phyloP scores from a whole-genome alignment of 2,888 invertebrate genomes.

The Standfussiana lucernea region DNA sequence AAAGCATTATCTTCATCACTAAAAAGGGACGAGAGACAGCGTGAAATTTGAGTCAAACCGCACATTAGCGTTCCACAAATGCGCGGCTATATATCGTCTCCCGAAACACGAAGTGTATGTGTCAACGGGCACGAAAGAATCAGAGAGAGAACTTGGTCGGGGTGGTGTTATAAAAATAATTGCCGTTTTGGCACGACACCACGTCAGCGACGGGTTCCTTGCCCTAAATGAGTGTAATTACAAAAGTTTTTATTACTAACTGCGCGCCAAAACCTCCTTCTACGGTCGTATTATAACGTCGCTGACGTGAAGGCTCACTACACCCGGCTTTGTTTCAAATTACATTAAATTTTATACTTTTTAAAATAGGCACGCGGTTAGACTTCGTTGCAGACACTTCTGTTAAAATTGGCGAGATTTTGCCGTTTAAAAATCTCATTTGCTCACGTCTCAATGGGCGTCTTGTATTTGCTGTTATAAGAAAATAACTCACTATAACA shows the following conservation, averaged over 20 bases:
- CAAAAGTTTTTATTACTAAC: conserved; percentile 90
- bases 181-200: conserved; percentile 88
- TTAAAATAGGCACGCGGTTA: conserved; percentile 52
- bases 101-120: conserved; percentile 58
- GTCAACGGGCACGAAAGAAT: conserved; percentile 68
- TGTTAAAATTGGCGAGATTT: conserved; percentile 29
- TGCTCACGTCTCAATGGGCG: neutral
- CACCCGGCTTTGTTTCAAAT: conserved; percentile 72
- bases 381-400: conserved; percentile 23
- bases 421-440: conserved; percentile 4
- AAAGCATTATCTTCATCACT: conserved; percentile 2
- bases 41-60: conserved; percentile 37
- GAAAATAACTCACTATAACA: neutral
- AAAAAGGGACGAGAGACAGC: conserved; percentile 22
- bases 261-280: conserved; percentile 86
- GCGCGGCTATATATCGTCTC: conserved; percentile 34
- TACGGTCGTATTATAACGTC: conserved; percentile 77
- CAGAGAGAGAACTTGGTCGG: conserved; percentile 71
- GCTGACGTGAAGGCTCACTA: conserved; percentile 71
- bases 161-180: conserved; percentile 86
- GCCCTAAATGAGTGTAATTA: conserved; percentile 89
- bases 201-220: conserved; percentile 86
- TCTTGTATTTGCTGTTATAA: neutral
- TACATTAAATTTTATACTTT: conserved; percentile 71
- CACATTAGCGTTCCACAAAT: conserved; percentile 52